Evolutionary conservation across 2,113 vertebrate species (phyloP).

Genomic region (Elgaria multicarinata): DNA sequence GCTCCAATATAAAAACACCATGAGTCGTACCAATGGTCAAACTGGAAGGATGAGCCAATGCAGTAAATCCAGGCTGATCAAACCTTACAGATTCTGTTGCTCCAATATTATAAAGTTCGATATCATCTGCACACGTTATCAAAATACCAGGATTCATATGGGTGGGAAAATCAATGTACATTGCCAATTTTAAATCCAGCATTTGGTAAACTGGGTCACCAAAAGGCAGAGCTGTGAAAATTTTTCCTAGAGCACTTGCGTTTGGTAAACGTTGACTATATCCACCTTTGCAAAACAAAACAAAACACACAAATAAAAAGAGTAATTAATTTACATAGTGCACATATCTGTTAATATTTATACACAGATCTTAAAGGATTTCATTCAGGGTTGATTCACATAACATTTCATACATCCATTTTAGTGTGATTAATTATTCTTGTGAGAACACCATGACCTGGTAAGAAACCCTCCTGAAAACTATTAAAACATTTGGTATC

Average conservation of each 20-base stretch:
- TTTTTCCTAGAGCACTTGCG: slow-evolving; percentile 93
- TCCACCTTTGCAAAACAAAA: slow-evolving; percentile 86
- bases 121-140: slow-evolving; percentile 90
- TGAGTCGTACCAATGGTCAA: slow-evolving; percentile 86
- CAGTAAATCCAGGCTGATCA: slow-evolving; percentile 88
- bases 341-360: neutral
- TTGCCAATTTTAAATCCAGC: slow-evolving; percentile 93
- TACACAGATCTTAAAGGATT: fast-evolving
- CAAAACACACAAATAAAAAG: slow-evolving; percentile 21
- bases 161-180: slow-evolving; percentile 91
- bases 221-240: slow-evolving; percentile 89
- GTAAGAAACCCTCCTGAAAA: neutral
- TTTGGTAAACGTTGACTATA: slow-evolving; percentile 93
- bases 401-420: neutral
- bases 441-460: neutral
- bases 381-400: neutral
- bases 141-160: slow-evolving; percentile 90
- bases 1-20: slow-evolving; percentile 90
- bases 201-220: slow-evolving; percentile 90
- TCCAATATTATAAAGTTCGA: slow-evolving; percentile 87
- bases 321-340: neutral
- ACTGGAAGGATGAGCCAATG: slow-evolving; percentile 90
- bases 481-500: neutral
- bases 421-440: neutral
- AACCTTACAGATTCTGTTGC: slow-evolving; percentile 74